Evolutionary conservation across 2,888 invertebrate species (phyloP).

Genomic region (Neuroscelio doddi): DNA sequence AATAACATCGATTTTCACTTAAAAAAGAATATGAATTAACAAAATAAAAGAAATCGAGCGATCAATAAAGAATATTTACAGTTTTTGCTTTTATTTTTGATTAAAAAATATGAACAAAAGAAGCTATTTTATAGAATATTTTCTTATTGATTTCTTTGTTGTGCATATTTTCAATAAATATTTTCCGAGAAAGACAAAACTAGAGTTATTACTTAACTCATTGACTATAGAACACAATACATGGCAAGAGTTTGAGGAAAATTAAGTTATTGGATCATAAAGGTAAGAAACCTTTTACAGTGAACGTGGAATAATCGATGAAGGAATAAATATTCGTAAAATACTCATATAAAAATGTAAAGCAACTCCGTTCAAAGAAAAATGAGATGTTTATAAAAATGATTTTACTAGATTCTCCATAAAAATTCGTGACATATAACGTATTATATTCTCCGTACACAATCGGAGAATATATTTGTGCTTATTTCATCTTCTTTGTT

Average conservation of each 20-base stretch:
- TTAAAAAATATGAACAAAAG: no score
- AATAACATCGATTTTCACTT: no score
- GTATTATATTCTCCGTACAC: slow-evolving; percentile 22
- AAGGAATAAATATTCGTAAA: neutral
- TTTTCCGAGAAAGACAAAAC: neutral
- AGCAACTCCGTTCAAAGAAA: no score
- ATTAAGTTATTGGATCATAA: neutral
- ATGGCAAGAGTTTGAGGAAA: slow-evolving; percentile 13
- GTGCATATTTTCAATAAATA: neutral
- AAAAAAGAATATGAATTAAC: no score
- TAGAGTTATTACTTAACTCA: neutral
- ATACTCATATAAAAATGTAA: neutral
- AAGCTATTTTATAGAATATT: no score
- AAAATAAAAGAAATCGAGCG: no score
- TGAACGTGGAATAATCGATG: neutral
- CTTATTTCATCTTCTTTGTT: slow-evolving; percentile 26
- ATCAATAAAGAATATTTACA: no score
- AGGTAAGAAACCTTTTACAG: neutral
- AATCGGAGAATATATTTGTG: slow-evolving; percentile 26
- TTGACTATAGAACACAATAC: neutral
- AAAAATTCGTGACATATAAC: slow-evolving; percentile 10
- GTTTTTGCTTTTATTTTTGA: no score
- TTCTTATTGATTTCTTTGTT: no score
- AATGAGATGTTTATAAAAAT: no score
- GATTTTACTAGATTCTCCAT: neutral